Evolutionary conservation across 1,140 invertebrate genomes (phyloP).

Genomic region (Brevipalpus yothersi): DNA sequence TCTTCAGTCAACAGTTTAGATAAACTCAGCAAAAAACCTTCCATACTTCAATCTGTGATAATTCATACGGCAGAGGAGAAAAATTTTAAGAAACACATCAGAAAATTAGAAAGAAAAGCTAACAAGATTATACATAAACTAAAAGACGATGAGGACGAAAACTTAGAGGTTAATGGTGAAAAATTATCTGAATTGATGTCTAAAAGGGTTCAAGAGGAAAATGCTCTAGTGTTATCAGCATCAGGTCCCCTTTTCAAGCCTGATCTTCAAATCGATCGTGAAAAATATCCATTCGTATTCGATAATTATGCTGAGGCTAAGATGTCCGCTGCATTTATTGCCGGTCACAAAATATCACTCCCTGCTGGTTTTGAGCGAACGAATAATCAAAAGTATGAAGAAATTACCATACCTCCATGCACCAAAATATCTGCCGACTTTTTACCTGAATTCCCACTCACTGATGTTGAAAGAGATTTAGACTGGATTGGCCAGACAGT

Average conservation of each 20-base stretch:
- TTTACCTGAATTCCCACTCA: constrained; percentile 1
- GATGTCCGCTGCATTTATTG: constrained; percentile 43
- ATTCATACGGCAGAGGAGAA: constrained; percentile 10
- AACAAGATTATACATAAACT: not conserved
- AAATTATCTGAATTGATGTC: not conserved
- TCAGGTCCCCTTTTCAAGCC: constrained; percentile 18
- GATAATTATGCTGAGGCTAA: constrained; percentile 42
- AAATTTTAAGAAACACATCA: constrained; percentile 6
- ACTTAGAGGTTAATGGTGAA: not conserved
- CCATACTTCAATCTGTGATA: constrained; percentile 1
- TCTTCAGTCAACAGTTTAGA: no score
- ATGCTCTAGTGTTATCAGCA: constrained; percentile 13
- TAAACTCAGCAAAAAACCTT: not conserved
- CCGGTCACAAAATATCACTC: constrained; percentile 41
- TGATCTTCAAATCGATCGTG: constrained; percentile 20
- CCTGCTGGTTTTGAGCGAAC: constrained; percentile 46
- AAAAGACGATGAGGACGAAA: not conserved
- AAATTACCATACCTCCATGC: constrained; percentile 59
- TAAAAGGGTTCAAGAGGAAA: constrained; percentile 1
- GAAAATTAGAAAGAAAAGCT: constrained; percentile 10
- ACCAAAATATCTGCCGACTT: not conserved
- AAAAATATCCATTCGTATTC: constrained; percentile 58
- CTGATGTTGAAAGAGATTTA: constrained; percentile 4
- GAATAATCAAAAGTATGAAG: constrained; percentile 43
- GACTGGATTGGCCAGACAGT: constrained; percentile 46